phyloP scores from a whole-genome alignment of 2,797 vertebrate genomes.

The Eospalax fontanierii region DNA sequence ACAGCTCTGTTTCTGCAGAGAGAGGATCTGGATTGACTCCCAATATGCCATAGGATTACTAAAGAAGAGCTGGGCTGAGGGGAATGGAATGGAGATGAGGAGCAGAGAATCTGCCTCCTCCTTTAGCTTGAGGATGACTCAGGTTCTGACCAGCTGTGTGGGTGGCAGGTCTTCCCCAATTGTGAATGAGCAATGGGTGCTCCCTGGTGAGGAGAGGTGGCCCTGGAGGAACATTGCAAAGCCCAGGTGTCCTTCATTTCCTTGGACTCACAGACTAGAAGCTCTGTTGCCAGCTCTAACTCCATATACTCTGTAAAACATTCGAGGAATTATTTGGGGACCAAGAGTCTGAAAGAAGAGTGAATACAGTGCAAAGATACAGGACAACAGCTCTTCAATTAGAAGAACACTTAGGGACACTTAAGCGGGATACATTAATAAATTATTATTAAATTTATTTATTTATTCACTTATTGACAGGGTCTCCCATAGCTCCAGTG shows the following conservation, averaged over 20 bases:
- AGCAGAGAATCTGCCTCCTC: background rate
- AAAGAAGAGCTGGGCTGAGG: background rate
- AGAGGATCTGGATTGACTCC: background rate
- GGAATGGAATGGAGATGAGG: background rate
- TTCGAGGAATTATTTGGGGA: background rate
- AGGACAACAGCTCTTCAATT: background rate
- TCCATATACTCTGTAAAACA: background rate
- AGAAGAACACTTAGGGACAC: background rate
- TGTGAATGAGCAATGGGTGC: fast-evolving
- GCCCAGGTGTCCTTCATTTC: background rate
- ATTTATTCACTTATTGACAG: too few species aligned
- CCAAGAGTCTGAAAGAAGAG: background rate
- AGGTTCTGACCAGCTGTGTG: background rate
- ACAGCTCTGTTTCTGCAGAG: background rate
- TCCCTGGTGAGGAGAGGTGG: background rate
- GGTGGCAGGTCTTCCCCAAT: too few species aligned
- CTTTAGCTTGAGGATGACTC: too few species aligned
- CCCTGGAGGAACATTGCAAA: background rate
- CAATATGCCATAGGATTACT: background rate
- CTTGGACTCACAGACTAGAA: background rate
- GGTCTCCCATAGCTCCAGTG: too few species aligned
- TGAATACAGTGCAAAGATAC: background rate
- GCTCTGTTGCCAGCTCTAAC: background rate
- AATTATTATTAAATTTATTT: too few species aligned
- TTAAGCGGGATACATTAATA: background rate